Conservation (phyloP, 2,113 vertebrate species). For the Plecotus auritus region DNA sequence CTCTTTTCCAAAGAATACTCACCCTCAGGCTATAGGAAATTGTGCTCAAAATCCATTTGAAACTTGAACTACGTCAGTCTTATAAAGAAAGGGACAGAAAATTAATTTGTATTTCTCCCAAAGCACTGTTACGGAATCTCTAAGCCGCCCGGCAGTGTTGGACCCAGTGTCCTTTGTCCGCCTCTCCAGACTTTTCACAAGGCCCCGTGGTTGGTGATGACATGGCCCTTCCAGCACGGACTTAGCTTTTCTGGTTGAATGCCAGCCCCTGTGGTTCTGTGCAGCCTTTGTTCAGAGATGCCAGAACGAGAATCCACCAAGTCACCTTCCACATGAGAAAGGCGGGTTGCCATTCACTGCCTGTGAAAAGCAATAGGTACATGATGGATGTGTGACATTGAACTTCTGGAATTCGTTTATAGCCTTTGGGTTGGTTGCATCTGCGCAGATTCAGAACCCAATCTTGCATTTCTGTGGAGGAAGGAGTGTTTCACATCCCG, state of each 20-base stretch:
- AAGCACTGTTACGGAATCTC: neutral
- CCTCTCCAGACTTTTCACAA: neutral
- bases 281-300: neutral
- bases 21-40: neutral
- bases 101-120: constrained; percentile 33
- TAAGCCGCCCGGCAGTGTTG: neutral
- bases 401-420: neutral
- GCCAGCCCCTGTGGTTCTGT: neutral
- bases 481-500: neutral
- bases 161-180: neutral
- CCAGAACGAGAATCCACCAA: neutral
- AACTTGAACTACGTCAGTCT: neutral
- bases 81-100: constrained; percentile 3
- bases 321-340: neutral
- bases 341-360: neutral
- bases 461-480: neutral
- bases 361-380: neutral
- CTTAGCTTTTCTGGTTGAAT: neutral
- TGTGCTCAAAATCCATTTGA: constrained; percentile 29
- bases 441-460: neutral
- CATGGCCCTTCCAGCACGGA: neutral
- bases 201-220: neutral
- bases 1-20: constrained; percentile 31
- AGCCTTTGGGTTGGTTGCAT: neutral
- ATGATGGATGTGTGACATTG: neutral